Evolutionary conservation across 1,140 invertebrate genomes (phyloP), one percentile per base, ranked within the genome.

Genomic region (Tribolium madens): DNA sequence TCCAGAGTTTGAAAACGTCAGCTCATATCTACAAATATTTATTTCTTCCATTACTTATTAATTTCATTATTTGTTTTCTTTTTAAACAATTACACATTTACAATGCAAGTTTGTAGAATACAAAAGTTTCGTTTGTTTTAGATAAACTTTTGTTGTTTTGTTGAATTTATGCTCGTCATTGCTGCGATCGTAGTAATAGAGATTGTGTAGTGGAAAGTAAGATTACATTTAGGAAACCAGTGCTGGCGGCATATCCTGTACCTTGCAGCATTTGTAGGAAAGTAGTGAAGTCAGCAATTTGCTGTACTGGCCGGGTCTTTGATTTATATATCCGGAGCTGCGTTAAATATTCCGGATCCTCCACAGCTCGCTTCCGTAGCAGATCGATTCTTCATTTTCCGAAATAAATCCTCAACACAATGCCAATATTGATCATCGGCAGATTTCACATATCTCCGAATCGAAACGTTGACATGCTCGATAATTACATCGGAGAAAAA

Each of bases 261-360:
- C 36, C 68, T 71, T 33, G 68, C 36, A 70, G 60, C 76, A 80
- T 73, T 78, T 81, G 80, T 71, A 79, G 79, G 76, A 80, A 80
- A 80, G 76, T 80, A 71, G 75, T 77, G 77, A 79, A 77, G 78
- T 82, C 80, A 81, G 81, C 81, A 77, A 80, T 80, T 81, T 78
- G 78, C 78, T 75, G 75, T 76, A 72, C 57, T 73, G 71, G 75
- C 69, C 47, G 71, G 80, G 78, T 53, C 76, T 80, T 80, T 82
- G 81, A 82, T 82, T 82, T 82, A 82, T 82, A 76, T 57, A 72
- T 76, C 73, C 74, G 76, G 73, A 75, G 31, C 73, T 72, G 69
- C 75, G 81, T 76, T 81, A 81, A 82, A 80, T 80, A 81, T 81
- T 81, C 81, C 78, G 81, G 80, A 79, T 81, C 75, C 78, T 77